Evolutionary conservation across 2,113 vertebrate species (phyloP).

Genomic region (Bubo bubo): DNA sequence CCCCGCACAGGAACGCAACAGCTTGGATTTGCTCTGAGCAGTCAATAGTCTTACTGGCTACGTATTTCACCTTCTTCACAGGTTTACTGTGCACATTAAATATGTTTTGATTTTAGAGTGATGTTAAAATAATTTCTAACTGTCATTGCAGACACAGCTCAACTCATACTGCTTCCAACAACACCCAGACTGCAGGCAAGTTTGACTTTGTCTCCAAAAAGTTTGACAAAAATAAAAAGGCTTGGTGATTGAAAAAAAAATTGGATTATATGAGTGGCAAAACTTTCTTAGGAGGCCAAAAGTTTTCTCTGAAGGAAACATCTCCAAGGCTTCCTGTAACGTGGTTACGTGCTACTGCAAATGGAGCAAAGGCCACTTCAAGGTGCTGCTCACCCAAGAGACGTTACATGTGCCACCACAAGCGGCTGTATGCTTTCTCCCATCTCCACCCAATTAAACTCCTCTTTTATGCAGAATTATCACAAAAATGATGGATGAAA

Average conservation of each 20-base stretch:
- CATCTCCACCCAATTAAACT: not conserved
- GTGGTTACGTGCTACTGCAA: not conserved
- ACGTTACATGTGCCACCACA: not conserved
- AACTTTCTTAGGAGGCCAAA: not conserved
- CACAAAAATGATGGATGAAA: not conserved
- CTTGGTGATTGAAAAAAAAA: not conserved
- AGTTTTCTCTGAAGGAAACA: not conserved
- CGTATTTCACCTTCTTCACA: not conserved
- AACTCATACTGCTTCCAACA: not conserved
- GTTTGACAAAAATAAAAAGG: not conserved
- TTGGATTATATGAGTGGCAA: not conserved
- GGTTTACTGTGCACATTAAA: not conserved
- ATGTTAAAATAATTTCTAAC: not conserved
- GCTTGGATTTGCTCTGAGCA: not conserved
- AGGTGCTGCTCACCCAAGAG: not conserved
- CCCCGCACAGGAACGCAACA: not conserved
- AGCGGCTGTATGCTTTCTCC: accelerated
- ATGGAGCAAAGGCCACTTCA: too few relatives aligned
- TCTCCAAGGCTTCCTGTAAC: not conserved
- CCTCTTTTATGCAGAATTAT: not conserved
- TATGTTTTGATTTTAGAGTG: not conserved
- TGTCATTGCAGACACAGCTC: not conserved
- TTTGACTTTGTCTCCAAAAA: not conserved
- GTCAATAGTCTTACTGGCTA: too few relatives aligned
- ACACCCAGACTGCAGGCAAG: not conserved